Evolutionary conservation across 2,797 vertebrate species (phyloP).

Genomic region (Esox lucius): DNA sequence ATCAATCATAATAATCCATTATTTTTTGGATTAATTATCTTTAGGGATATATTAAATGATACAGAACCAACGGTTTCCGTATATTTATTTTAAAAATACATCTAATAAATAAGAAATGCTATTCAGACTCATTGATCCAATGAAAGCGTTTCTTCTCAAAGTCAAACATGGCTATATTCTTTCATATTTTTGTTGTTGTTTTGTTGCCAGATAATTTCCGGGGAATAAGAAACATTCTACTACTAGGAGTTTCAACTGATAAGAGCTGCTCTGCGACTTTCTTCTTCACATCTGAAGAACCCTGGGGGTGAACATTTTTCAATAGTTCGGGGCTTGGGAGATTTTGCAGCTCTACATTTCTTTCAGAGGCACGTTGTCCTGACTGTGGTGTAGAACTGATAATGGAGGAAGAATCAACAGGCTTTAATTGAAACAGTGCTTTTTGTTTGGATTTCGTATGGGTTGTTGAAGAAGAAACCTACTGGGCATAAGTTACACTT

Average conservation of each 20-base stretch:
- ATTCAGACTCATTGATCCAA: background rate
- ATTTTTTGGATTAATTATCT: background rate
- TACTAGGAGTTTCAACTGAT: background rate
- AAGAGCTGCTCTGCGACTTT: background rate
- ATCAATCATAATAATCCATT: background rate
- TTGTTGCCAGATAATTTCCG: slow-evolving; percentile 4
- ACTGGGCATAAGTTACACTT: background rate
- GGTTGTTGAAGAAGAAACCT: slow-evolving; percentile 4
- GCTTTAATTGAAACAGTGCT: too few species aligned
- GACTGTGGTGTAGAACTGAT: background rate
- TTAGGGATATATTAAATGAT: background rate
- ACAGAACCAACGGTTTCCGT: background rate
- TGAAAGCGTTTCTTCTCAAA: background rate
- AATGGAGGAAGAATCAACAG: slow-evolving; percentile 14
- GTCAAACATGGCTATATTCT: background rate
- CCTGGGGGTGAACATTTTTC: background rate
- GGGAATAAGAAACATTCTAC: background rate
- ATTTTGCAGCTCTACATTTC: background rate
- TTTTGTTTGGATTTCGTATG: background rate
- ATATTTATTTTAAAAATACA: background rate
- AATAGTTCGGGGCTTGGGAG: background rate
- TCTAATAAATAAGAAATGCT: background rate
- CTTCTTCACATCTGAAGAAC: background rate
- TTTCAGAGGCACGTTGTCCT: background rate
- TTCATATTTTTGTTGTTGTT: background rate